phyloP scores from a whole-genome alignment of 1,140 invertebrate species.

The Pachypsylla venusta region DNA sequence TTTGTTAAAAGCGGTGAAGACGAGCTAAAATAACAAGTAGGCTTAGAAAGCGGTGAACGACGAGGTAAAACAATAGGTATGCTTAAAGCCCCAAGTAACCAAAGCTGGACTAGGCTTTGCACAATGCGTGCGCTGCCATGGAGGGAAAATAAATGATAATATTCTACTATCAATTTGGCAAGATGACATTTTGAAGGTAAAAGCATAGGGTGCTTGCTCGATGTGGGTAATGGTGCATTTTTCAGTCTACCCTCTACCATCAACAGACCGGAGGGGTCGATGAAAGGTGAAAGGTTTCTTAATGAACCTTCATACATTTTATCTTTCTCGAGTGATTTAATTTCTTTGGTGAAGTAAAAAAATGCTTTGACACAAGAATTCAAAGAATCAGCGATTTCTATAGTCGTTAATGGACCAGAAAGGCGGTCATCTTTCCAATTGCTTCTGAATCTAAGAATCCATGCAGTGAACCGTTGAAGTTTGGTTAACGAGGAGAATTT shows the following conservation, averaged over 20 bases:
- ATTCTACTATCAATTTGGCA: constrained; percentile 20
- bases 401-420: constrained; percentile 3
- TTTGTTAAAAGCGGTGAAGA: too few species aligned
- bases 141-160: constrained; percentile 20
- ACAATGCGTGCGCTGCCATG: constrained; percentile 23
- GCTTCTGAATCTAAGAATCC: constrained; percentile 5
- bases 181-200: constrained; percentile 22
- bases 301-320: neutral
- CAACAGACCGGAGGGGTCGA: constrained; percentile 27
- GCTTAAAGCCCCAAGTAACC: too few species aligned
- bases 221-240: constrained; percentile 23
- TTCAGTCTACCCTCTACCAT: constrained; percentile 30
- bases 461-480: constrained; percentile 7
- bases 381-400: neutral
- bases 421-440: neutral
- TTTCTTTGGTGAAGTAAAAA: neutral
- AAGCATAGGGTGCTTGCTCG: constrained; percentile 32
- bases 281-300: constrained; percentile 22
- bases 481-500: neutral
- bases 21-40: too few species aligned
- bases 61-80: too few species aligned
- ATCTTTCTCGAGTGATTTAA: neutral
- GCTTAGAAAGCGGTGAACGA: too few species aligned
- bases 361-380: neutral
- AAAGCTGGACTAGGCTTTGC: constrained; percentile 19